Evolutionary conservation across 2,113 vertebrate genomes (phyloP).

Genomic region (Asarcornis scutulata): DNA sequence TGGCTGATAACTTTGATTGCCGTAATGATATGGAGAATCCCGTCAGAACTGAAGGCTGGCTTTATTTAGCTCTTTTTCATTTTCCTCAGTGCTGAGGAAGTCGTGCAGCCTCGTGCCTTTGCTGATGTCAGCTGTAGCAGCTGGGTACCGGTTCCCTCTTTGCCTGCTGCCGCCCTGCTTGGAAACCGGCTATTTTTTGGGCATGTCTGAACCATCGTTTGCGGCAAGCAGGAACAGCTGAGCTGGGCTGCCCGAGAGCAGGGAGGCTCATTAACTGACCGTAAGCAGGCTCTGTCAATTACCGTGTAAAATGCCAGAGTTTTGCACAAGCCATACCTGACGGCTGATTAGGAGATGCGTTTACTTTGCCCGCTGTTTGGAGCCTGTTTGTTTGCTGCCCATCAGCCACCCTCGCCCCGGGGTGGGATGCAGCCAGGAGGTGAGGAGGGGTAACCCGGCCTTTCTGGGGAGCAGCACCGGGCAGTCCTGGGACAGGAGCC

Average conservation of each 20-base stretch:
- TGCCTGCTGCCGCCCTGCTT: background rate
- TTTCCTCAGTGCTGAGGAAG: background rate
- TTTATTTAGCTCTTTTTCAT: background rate
- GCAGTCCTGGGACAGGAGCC: fast-evolving
- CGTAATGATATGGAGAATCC: background rate
- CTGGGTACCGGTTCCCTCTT: background rate
- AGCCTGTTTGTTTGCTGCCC: background rate
- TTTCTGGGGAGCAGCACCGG: background rate
- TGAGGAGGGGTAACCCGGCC: background rate
- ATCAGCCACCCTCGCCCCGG: background rate
- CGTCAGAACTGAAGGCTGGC: background rate
- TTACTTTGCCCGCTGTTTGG: background rate
- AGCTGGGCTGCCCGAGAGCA: background rate
- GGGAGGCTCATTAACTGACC: background rate
- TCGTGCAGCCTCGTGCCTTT: background rate
- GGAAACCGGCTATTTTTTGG: background rate
- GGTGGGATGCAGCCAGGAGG: background rate
- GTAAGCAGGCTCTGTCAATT: fast-evolving
- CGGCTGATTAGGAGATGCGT: fast-evolving
- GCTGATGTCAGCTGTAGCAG: background rate
- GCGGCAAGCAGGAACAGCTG: background rate
- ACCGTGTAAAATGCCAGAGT: background rate
- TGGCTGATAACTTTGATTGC: background rate
- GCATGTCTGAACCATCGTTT: fast-evolving
- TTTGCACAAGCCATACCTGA: background rate